Base-by-base conservation (phyloP, 2,888 invertebrate species). In the Erynnis tages region DNA sequence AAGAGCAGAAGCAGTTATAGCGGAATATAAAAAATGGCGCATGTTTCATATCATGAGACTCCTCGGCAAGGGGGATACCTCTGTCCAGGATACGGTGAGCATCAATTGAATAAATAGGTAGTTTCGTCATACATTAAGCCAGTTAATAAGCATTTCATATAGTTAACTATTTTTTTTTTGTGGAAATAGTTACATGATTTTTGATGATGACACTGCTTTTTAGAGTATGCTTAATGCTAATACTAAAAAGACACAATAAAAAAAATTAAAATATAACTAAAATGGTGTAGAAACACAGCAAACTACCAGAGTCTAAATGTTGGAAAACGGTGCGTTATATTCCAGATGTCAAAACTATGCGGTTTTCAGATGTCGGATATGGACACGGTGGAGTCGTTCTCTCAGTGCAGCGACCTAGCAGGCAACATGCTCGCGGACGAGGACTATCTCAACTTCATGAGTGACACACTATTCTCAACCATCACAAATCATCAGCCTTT, bases 11-110 rank as follows among this genome's bases (percentile, higher is more conserved):
- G 98, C 98, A 34, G 98, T 99, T 44, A 97, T 97, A 71, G 98
- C 98, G 57, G 99, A 99, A 90, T 99, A 99, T 91, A 98, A 98
- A 91, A 97, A 98, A 94, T 99, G 99, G 99, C 94, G 99, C 59
- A 94, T 96, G 91, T 97, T 94, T 88, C 94, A 95, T 87, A 92
- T 94, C 75, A 95, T 96, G 90, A 93, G 94, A 73, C 91, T 93
- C 71, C 91, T 93, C 75, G 95, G 95, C 58, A 94, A 93, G 83
- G 93, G 93, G 69, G 90, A 91, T 82, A 93, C 92, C 76, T 94
- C 94, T 79, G 92, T 93, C 66, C 92, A 92, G 79, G 95, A 94
- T 76, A 92, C 94, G 91, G 96, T 96, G 91, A 89, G 90, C 11
- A 4, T 27, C 1, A 38, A 38, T 8, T 7, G 6, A 11, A 11